These are phyloP conservation scores for Philaethria dido DNA, from an alignment of 2,888 invertebrate genomes.

Conservation along the genomic window DNA sequence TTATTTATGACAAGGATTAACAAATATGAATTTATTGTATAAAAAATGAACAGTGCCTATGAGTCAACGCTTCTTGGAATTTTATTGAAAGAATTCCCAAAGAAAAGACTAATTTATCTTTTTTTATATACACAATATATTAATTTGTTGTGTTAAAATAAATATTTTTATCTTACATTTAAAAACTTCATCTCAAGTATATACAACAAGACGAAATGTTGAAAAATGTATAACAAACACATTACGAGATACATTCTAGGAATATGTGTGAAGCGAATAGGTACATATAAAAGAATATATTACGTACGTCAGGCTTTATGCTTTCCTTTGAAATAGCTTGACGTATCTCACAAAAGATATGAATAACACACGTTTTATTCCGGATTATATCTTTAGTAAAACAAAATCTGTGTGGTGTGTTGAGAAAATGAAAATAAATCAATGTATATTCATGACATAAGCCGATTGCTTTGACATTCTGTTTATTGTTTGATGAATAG, in stretches of 20 bases:
- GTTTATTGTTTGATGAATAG: neutral
- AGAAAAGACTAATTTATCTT: too few relatives aligned
- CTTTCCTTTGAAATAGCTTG: slow-evolving; percentile 31
- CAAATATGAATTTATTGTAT: too few relatives aligned
- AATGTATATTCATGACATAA: neutral
- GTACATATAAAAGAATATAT: slow-evolving; percentile 39
- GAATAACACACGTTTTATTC: slow-evolving; percentile 25
- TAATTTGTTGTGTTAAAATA: too few relatives aligned
- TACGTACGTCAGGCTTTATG: slow-evolving; percentile 33
- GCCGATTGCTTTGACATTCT: neutral
- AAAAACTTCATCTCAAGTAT: neutral
- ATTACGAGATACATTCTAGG: slow-evolving; percentile 12
- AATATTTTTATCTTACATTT: too few relatives aligned
- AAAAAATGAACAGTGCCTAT: too few relatives aligned
- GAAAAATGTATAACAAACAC: neutral
- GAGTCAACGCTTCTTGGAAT: too few relatives aligned
- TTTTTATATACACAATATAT: too few relatives aligned
- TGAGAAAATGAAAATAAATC: slow-evolving; percentile 13
- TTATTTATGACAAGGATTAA: too few relatives aligned
- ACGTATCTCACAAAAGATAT: slow-evolving; percentile 35
- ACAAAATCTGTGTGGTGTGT: slow-evolving; percentile 10
- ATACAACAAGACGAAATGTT: neutral
- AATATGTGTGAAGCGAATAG: slow-evolving; percentile 32
- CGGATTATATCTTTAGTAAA: slow-evolving; percentile 24
- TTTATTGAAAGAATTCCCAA: too few relatives aligned